Base-by-base conservation (phyloP, 2,797 vertebrate species). In the Apodemus agrarius region DNA sequence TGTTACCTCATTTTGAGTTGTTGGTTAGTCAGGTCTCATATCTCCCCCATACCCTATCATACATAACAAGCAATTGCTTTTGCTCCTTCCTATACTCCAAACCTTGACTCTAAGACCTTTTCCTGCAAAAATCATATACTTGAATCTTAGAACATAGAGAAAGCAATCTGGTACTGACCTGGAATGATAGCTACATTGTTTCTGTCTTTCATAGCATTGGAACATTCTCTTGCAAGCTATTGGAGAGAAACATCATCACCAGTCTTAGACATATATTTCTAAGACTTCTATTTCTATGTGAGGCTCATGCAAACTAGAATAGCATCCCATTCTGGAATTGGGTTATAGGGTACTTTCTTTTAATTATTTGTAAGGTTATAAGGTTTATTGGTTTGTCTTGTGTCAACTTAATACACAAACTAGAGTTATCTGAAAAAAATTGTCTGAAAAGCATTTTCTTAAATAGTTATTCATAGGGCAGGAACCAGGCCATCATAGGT, bases 321-420 rank as follows among this genome's bases (percentile, higher is more conserved):
- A 21, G 63, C 1, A 76, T 89, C 29, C 3, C 54, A 92, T 52
- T 43, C 22, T 69, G 19, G 6, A 61, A 94, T 72, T 29, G 74
- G 67, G 34, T 95, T 79, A 1, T 29, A 90, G 91, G 16, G 49
- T 90, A 67, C 19, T 95, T 89, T 83, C 26, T 96, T 85, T 90
- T 80, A 61, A 92, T 14, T 89, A 82, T 76, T 10, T 31, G 67
- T 49, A 90, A 57, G 21, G 74, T 11, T 49, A 92, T 40, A 29
- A 72, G 17, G 4, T 84, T 1, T 65, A 6, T 29, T 65, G 9
- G 10, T 4, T 46, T 65, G 61, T 13, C 17, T 84, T 65, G 29
- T 84, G 43, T 46, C 29, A 84, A 49, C 17, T 65, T 65, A 43
- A 34, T 40, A 84, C 61, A 46, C 10, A 46, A 65, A 65, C 29